Evolutionary conservation across 2,113 vertebrate species (phyloP), one percentile per base, ranked within the genome.

Genomic region (Microtus montanus): DNA sequence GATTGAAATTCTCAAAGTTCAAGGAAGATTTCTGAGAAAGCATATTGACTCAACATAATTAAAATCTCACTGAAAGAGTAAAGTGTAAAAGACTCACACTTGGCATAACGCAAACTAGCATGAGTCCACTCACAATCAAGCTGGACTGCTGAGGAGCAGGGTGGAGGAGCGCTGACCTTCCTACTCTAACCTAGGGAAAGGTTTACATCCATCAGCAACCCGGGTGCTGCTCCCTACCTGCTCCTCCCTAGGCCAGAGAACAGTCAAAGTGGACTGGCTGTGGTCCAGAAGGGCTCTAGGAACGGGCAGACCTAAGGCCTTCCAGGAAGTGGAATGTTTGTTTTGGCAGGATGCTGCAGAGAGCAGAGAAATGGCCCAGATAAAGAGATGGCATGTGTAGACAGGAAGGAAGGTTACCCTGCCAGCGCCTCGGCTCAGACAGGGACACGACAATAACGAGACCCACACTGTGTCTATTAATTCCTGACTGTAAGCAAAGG

Each of bases 241-340:
- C 54, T 61, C 68, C 75, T 80, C 89, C 78, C 83, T 24, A 82
- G 84, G 4, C 19, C 80, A 85, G 70, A 82, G 71, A 54, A 82
- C 79, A 77, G 74, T 88, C 85, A 58, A 52, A 49, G 85, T 61
- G 80, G 80, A 73, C 35, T 5, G 15, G 58, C 78, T 77, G 49
- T 14, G 58, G 20, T 20, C 89, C 12, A 1, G 49, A 54, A 49
- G 70, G 30, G 41, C 83, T 95, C 61, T 49, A 38, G 33, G 63
- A 90, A 85, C 24, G 92, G 90, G 90, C 79, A 94, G 92, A 54
- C 90, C 52, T 54, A 28, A 47, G 75, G 87, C 63, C 92, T 90
- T 90, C 83, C 91, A 96, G 97, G 97, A 97, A 95, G 93, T 11
- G 19, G 6, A 54, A 30, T 95, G 44, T 97, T 97, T 96, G 92